Conservation (phyloP, 2,113 vertebrate species). For the Coregonus clupeaformis region DNA sequence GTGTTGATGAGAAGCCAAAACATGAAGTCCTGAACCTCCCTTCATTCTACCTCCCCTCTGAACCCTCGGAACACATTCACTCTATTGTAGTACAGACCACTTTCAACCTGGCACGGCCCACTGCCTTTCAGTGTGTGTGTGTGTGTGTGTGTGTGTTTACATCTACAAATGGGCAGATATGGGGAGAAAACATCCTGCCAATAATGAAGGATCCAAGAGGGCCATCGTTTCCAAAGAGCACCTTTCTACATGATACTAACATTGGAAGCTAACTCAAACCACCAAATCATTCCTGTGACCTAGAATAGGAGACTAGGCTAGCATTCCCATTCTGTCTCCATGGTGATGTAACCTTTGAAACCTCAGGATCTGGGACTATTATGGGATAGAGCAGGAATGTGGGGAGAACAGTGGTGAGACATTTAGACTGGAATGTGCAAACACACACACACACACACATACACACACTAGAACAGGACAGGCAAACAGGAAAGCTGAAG, state of each 20-base stretch:
- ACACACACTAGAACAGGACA: conserved; percentile 4
- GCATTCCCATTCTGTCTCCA: conserved; percentile 13
- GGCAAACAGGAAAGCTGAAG: too few species aligned
- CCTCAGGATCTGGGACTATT: conserved; percentile 18
- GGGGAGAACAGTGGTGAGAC: conserved; percentile 11
- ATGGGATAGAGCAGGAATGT: conserved; percentile 19
- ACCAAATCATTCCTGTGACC: background rate
- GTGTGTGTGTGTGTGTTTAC: background rate
- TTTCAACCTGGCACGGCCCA: conserved; percentile 11
- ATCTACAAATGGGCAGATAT: background rate
- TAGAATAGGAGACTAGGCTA: background rate
- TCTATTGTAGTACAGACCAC: background rate
- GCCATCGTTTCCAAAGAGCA: too few species aligned
- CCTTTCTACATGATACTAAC: too few species aligned
- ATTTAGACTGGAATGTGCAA: conserved; percentile 34
- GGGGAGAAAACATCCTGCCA: background rate
- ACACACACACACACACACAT: conserved; percentile 21
- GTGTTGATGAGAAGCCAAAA: conserved; percentile 17
- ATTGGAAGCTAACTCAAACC: too few species aligned
- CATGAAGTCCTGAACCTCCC: conserved; percentile 10
- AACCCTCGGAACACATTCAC: conserved; percentile 16
- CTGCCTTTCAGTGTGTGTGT: conserved; percentile 9
- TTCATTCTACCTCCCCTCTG: background rate
- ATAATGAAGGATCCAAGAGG: background rate
- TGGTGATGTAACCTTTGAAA: conserved; percentile 26